phyloP scores from a whole-genome alignment of 37 sponge, comb jelly and placozoan species.

The Beroe forskalii region DNA sequence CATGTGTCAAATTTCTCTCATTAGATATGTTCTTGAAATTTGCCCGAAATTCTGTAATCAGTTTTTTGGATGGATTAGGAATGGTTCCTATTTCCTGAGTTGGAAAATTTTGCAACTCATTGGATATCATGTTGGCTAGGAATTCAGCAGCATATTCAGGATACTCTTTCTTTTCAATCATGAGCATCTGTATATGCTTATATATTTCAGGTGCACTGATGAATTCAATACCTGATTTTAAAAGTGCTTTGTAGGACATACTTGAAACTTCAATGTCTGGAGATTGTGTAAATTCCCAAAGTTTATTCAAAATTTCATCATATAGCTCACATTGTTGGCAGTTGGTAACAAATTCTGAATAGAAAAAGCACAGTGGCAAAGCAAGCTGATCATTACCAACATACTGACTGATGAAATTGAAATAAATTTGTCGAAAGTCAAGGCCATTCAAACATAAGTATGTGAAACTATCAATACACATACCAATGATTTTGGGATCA shows the following conservation, averaged over 20 bases:
- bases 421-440: background rate
- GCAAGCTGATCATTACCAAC: background rate
- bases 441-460: background rate
- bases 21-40: background rate
- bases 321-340: background rate
- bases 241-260: constrained; percentile 13
- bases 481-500: background rate
- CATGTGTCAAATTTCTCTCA: background rate
- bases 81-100: background rate
- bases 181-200: background rate
- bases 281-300: constrained; percentile 4
- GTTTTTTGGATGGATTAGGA: constrained; percentile 17
- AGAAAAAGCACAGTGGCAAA: constrained; percentile 19
- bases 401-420: background rate
- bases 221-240: background rate
- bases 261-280: background rate
- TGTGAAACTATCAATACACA: constrained; percentile 36
- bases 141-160: constrained; percentile 40
- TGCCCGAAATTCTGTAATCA: background rate
- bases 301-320: background rate
- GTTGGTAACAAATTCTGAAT: background rate
- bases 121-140: background rate
- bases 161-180: background rate
- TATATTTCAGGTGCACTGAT: background rate
- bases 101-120: background rate